Percentiles rank a stretch among this genome's conserved stretches.
phyloP scores from a whole-genome alignment of 2,113 vertebrate genomes.

The Ovis canadensis region DNA sequence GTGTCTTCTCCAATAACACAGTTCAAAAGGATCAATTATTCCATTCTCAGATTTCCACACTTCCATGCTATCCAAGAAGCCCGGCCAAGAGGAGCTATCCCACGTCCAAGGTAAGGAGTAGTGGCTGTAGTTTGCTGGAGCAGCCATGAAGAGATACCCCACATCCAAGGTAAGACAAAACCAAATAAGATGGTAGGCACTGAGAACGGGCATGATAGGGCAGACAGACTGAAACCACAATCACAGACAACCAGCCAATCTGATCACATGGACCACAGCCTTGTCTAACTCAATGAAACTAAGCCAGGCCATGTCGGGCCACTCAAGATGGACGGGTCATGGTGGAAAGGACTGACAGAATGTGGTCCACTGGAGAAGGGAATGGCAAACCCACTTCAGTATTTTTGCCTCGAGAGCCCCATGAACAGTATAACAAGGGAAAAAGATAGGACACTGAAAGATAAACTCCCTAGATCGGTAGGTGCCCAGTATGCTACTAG shows the following conservation, averaged over 20 bases:
- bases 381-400: no score
- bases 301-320: background rate
- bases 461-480: no score
- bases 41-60: background rate
- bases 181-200: background rate
- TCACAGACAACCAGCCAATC: background rate
- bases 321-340: background rate
- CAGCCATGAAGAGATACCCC: background rate
- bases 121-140: background rate
- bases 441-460: no score
- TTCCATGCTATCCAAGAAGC: background rate
- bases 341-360: no score
- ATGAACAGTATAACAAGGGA: no score
- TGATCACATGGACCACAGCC: background rate
- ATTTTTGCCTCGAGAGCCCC: no score
- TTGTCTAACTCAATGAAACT: background rate
- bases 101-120: background rate
- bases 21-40: background rate
- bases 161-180: background rate
- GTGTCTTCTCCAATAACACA: background rate
- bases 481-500: no score
- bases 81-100: accelerated
- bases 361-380: no score
- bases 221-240: background rate
- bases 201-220: background rate